Evolutionary conservation across 2,888 invertebrate genomes (phyloP), one percentile per base, ranked within the genome.

Genomic region (Parelbella ahira): DNA sequence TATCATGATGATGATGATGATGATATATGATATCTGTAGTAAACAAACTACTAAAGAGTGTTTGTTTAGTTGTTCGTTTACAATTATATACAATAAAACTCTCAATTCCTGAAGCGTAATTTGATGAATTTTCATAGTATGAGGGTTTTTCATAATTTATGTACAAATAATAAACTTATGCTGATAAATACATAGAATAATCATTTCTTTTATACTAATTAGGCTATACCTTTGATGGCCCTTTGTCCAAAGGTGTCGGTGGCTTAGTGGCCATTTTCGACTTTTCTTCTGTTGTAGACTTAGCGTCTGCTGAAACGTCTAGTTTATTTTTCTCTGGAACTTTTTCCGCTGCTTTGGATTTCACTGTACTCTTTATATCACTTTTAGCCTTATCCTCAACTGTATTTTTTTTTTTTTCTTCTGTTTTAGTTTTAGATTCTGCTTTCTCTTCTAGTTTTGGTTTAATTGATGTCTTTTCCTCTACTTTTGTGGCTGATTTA

Each of bases 191-290:
- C n/a, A n/a, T n/a, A n/a, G n/a, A n/a, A n/a, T n/a, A n/a, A n/a
- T n/a, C n/a, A n/a, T n/a, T n/a, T n/a, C n/a, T n/a, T 15, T 15
- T 15, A 3, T 15, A 15, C 4, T 15, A 4, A 15, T 15, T 15
- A 15, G 15, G 15, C 15, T 4, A 15, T 18, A 83, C 86, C 79
- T 86, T 87, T 2, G 84, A 75, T 23, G 84, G 70, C 25, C 67
- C 47, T 46, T 84, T 84, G 49, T 84, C 84, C 20, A 78, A 42
- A 0, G 82, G 72, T 18, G 72, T 68, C 0, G 79, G 86, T 45
- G 88, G 87, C 60, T 87, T 88, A 0, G 87, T 82, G 6, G 86
- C 79, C 86, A 87, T 86, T 54, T 75, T 77, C 12, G 67, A 37
- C 50, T 68, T 68, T 7, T 78, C 77, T 53, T 83, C 79, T 9